phyloP scores from a whole-genome alignment of 2,113 vertebrate species.

The Atrichornis clamosus region DNA sequence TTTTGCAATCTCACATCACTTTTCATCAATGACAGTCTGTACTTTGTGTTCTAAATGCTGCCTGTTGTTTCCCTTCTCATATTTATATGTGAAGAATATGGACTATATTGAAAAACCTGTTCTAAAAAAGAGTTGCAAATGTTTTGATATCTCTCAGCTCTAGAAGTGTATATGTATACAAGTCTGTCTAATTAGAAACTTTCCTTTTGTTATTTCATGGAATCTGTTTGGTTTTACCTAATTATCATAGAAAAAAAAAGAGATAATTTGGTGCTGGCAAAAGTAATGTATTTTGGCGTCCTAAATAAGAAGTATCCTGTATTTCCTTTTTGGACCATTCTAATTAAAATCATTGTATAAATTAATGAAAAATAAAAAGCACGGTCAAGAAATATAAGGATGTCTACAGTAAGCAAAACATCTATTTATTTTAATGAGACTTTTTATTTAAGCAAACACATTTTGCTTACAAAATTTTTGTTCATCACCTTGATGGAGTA shows the following conservation, averaged over 20 bases:
- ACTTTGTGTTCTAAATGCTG: not conserved
- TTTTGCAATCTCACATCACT: not conserved
- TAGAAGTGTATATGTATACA: not conserved
- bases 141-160: not conserved
- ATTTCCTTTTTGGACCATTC: not conserved
- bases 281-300: not conserved
- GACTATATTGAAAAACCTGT: not conserved
- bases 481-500: not conserved
- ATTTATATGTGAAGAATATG: not conserved
- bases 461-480: not conserved
- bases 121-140: not conserved
- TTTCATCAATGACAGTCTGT: not conserved
- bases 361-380: not conserved
- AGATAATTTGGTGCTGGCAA: not conserved
- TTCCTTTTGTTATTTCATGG: not conserved
- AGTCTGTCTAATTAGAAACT: not conserved
- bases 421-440: not conserved
- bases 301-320: not conserved
- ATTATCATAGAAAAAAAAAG: not conserved
- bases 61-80: not conserved
- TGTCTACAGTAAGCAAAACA: not conserved
- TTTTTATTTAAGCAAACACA: not conserved
- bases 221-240: not conserved
- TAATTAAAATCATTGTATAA: not conserved
- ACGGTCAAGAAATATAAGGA: not conserved